Conservation (phyloP, 2,113 vertebrate genomes). For the Leuciscus idus region DNA sequence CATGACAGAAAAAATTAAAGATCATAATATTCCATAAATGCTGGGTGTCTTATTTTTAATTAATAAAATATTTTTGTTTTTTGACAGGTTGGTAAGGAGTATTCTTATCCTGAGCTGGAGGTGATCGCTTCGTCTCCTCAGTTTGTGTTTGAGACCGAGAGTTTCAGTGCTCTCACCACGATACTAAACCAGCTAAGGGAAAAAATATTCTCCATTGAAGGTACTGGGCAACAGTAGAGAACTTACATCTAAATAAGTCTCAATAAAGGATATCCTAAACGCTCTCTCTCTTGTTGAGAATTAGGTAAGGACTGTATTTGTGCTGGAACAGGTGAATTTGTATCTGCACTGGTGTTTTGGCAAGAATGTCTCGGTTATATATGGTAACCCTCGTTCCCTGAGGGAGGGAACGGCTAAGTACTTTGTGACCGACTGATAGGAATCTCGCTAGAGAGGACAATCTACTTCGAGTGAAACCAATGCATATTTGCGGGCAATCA, state of each 20-base stretch:
- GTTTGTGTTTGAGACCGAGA: slow-evolving; percentile 66
- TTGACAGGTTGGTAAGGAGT: slow-evolving; percentile 59
- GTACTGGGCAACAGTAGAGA: slow-evolving; percentile 49
- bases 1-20: neutral
- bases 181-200: slow-evolving; percentile 71
- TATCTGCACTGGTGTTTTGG: too few relatives aligned
- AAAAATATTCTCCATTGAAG: slow-evolving; percentile 77
- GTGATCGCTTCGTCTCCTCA: slow-evolving; percentile 63
- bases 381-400: too few relatives aligned
- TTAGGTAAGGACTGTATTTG: too few relatives aligned
- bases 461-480: too few relatives aligned
- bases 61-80: neutral
- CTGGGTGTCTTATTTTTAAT: neutral
- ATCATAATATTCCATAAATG: neutral
- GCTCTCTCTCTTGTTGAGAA: neutral
- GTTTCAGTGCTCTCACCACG: slow-evolving; percentile 67
- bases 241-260: neutral
- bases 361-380: too few relatives aligned
- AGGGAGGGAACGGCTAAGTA: too few relatives aligned
- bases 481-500: too few relatives aligned
- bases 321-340: too few relatives aligned
- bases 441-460: too few relatives aligned
- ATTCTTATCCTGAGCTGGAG: slow-evolving; percentile 59
- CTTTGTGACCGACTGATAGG: too few relatives aligned
- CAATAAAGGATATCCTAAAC: neutral